Evolutionary conservation across 2,888 invertebrate genomes (phyloP).

Genomic region (Alentia gelatinosa): DNA sequence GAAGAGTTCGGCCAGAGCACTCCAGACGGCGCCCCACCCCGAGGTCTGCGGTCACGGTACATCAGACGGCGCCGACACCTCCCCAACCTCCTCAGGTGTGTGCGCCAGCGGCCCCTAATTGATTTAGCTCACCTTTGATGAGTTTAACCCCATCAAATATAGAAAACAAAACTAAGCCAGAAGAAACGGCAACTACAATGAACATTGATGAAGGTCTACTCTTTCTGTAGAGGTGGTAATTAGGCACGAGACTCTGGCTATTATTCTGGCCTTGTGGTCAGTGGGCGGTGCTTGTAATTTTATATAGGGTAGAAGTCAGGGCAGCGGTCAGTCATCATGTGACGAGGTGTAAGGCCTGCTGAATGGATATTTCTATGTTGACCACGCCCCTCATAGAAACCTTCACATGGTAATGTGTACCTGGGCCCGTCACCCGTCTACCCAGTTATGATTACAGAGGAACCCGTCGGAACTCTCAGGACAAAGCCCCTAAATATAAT

Average conservation of each 20-base stretch:
- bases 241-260: background rate
- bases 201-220: no score
- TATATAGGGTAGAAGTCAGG: background rate
- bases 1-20: no score
- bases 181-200: background rate
- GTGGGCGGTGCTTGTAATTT: background rate
- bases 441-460: no score
- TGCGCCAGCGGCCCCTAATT: background rate
- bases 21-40: no score
- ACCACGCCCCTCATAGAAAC: conserved; percentile 6
- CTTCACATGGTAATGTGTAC: background rate
- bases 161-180: no score
- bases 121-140: background rate
- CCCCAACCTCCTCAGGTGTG: background rate
- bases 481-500: background rate
- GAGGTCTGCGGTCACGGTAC: no score
- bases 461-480: background rate
- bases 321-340: background rate
- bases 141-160: background rate
- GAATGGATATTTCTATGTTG: background rate
- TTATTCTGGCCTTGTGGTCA: background rate
- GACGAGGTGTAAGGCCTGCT: background rate
- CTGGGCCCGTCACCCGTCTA: background rate
- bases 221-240: no score
- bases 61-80: background rate